Base-by-base conservation (phyloP, 1,140 invertebrate genomes). In the Lutraria rhynchaena region DNA sequence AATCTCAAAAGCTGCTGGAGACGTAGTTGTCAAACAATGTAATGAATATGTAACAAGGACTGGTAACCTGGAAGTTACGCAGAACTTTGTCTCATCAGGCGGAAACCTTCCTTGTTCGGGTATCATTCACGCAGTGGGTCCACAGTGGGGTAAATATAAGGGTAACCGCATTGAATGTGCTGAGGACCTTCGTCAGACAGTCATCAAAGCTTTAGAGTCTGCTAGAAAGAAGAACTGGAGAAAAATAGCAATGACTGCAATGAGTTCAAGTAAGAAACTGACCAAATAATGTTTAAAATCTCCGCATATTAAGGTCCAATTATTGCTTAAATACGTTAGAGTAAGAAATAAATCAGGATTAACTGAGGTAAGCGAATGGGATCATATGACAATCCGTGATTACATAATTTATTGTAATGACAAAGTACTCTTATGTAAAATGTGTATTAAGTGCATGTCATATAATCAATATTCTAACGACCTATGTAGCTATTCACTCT, bases 1-100 rank as follows among this genome's bases (percentile, higher is more conserved):
- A 9, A 87, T 87, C 31, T 37, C 77, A 19, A 78, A 70, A 15
- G 86, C 86, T 63, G 86, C 83, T 35, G 86, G 86, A 13, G 4
- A 2, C 0, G n/a, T 71, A 15, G 22, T 85, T 17, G 70, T 71
- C 24, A 60, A 41, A 27, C 77, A 85, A 57, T 85, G 86, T 33
- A 58, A 61, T 41, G 35, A 44, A 3, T 74, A 53, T 63, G 55
- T 86, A 22, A 15, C 27, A 31, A 17, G 46, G 37, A 4, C 61
- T 5, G n/a, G 41, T 0, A 44, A 33, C 5, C 17, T 81, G 1
- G 11, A 22, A 27, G 81, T 73, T n/a, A 46, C 77, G 24, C 61
- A 57, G 41, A 71, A 71, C 29, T 44, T 27, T 35, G 73, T 73
- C 0, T 80, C 85, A 1, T 49, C 37, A 5, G 75, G 60, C 41